Evolutionary conservation across 2,888 invertebrate species (phyloP).

Genomic region (Leucophenga montana): DNA sequence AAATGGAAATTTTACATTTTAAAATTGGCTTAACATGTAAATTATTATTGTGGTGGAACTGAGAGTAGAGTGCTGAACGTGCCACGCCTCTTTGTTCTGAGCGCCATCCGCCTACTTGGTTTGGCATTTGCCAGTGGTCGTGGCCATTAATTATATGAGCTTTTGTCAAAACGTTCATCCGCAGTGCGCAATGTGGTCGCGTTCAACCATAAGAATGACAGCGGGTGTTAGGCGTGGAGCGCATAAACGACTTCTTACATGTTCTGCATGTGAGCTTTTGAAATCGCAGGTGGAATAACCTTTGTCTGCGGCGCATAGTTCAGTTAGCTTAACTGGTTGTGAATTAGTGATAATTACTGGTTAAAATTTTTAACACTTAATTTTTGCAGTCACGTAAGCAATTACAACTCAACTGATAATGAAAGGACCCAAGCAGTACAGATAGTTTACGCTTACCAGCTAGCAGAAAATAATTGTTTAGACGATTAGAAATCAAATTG

Average conservation of each 20-base stretch:
- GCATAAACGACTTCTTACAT: not conserved
- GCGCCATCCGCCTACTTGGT: slow-evolving; percentile 36
- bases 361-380: slow-evolving; percentile 17
- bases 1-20: slow-evolving; percentile 63
- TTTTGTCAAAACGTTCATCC: slow-evolving; percentile 30
- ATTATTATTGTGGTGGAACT: slow-evolving; percentile 64
- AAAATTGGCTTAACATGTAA: slow-evolving; percentile 69
- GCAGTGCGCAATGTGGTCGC: not conserved
- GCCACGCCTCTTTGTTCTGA: not conserved
- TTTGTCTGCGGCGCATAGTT: not conserved
- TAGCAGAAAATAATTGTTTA: not conserved
- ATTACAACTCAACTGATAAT: slow-evolving; percentile 54
- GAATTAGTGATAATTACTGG: slow-evolving; percentile 28
- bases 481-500: not conserved
- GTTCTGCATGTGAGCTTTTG: slow-evolving; percentile 39
- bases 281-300: slow-evolving; percentile 24
- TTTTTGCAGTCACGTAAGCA: slow-evolving; percentile 37
- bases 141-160: slow-evolving; percentile 65
- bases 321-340: slow-evolving; percentile 13
- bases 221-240: too few species aligned
- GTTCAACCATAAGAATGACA: not conserved
- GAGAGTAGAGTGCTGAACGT: slow-evolving; percentile 30
- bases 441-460: not conserved
- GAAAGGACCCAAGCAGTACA: too few species aligned
- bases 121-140: slow-evolving; percentile 48